Evolutionary conservation across 2,113 vertebrate genomes (phyloP).

Genomic region (Mobula hypostoma): DNA sequence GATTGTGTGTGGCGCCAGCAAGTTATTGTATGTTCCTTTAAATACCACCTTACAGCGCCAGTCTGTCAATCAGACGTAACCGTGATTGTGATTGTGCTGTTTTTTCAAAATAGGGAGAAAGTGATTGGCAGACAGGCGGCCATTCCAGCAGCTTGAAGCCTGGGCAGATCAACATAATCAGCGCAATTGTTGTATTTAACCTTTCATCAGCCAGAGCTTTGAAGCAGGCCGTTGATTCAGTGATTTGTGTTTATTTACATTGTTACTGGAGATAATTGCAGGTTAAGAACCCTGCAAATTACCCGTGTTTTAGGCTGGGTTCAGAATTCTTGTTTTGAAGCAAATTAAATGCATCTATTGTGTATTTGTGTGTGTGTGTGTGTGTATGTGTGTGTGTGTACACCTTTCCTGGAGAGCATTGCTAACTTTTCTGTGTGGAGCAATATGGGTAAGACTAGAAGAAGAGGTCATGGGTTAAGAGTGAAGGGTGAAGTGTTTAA

Average conservation of each 20-base stretch:
- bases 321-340: slow-evolving; percentile 42
- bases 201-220: slow-evolving; percentile 10
- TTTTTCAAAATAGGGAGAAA: no score
- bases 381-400: no score
- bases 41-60: background rate
- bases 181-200: background rate
- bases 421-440: slow-evolving; percentile 53
- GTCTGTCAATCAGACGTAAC: background rate
- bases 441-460: slow-evolving; percentile 35
- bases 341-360: slow-evolving; percentile 51
- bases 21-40: background rate
- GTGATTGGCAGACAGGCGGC: background rate
- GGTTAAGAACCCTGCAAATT: slow-evolving; percentile 60
- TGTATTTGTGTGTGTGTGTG: slow-evolving; percentile 42
- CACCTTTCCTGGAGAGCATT: slow-evolving; percentile 49
- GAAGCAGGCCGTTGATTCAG: background rate
- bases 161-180: background rate
- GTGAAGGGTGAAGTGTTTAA: no score
- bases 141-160: background rate
- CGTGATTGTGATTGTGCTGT: background rate
- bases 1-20: no score
- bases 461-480: no score
- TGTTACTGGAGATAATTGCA: slow-evolving; percentile 70
- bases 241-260: slow-evolving; percentile 39
- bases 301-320: slow-evolving; percentile 55